phyloP scores from a whole-genome alignment of 2,888 invertebrate genomes.

The Frankliniella intonsa region DNA sequence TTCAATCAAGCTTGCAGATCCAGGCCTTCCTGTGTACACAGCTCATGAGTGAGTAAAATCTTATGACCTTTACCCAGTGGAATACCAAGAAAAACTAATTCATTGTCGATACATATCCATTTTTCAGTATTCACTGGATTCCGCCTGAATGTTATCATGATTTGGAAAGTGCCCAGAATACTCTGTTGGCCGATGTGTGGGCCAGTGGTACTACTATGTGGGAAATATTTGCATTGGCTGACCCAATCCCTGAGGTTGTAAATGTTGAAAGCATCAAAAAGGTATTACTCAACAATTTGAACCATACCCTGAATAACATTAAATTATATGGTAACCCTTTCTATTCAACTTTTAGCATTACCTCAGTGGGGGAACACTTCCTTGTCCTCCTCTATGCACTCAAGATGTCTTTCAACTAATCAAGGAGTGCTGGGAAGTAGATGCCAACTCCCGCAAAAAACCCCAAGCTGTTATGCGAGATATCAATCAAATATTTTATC shows the following conservation, averaged over 20 bases:
- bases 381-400: constrained; percentile 66
- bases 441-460: constrained; percentile 65
- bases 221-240: constrained; percentile 75
- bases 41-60: constrained; percentile 59
- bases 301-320: not conserved
- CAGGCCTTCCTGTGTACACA: constrained; percentile 63
- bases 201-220: constrained; percentile 87
- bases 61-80: not conserved
- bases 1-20: constrained; percentile 76
- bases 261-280: constrained; percentile 45
- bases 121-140: constrained; percentile 79
- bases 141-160: constrained; percentile 76
- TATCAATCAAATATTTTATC: constrained; percentile 72
- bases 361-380: constrained; percentile 61
- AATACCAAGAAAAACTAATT: not conserved
- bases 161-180: constrained; percentile 61
- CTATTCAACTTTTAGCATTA: constrained; percentile 54
- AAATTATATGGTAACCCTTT: constrained; percentile 2
- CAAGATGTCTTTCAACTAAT: constrained; percentile 69
- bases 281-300: constrained; percentile 39
- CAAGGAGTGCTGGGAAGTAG: constrained; percentile 74
- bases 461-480: constrained; percentile 83
- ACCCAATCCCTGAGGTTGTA: constrained; percentile 36
- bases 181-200: constrained; percentile 78
- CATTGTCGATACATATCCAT: constrained; percentile 6